Conservation (phyloP, 1,140 invertebrate species). For the Leptinotarsa texana region DNA sequence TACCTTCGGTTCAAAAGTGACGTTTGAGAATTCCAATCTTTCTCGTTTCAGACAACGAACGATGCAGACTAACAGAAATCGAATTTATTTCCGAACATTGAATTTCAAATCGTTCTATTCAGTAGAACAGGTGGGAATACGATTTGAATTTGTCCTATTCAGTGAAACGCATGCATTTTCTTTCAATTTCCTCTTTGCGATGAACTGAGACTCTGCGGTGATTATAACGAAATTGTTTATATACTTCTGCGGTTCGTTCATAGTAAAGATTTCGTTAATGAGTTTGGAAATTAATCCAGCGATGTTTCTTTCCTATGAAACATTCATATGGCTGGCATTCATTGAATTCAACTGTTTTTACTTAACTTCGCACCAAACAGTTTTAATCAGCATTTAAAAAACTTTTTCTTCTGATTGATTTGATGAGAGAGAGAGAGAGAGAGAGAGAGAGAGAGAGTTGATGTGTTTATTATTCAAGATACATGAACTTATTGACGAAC, state of each 20-base stretch:
- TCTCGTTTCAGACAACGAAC: background rate
- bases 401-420: too few relatives aligned
- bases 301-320: too few relatives aligned
- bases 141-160: background rate
- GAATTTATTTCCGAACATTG: background rate
- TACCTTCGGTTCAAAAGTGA: background rate
- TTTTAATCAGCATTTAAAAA: too few relatives aligned
- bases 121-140: constrained; percentile 1
- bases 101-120: constrained; percentile 1
- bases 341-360: too few relatives aligned
- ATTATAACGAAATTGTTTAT: background rate
- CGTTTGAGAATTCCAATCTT: background rate
- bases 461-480: too few relatives aligned
- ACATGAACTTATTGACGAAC: too few relatives aligned
- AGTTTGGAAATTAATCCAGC: too few relatives aligned
- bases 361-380: too few relatives aligned
- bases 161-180: background rate
- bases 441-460: too few relatives aligned
- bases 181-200: background rate
- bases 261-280: too few relatives aligned
- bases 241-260: background rate
- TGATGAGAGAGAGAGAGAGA: too few relatives aligned
- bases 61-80: background rate
- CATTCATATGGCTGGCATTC: too few relatives aligned
- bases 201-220: background rate